A percentile compares a stretch with the other conserved stretches of the same genome.
Conservation (phyloP, 2,113 vertebrate species). For the Zeus faber region DNA sequence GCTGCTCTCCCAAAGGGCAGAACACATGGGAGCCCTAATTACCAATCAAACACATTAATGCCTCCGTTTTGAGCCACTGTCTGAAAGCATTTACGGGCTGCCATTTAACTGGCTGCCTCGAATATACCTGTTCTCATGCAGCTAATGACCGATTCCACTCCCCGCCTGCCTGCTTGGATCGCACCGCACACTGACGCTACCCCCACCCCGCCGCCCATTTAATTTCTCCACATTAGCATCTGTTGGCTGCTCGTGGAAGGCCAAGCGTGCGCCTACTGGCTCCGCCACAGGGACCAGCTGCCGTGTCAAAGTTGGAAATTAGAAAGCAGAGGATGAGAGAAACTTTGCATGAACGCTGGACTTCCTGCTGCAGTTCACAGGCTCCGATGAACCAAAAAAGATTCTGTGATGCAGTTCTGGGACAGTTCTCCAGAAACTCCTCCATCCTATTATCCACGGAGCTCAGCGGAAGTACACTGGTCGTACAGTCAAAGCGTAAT, state of each 20-base stretch:
- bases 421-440: too few species aligned
- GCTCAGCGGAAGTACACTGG: too few species aligned
- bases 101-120: constrained; percentile 41
- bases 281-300: constrained; percentile 49
- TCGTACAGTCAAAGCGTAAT: too few species aligned
- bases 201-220: constrained; percentile 32
- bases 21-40: constrained; percentile 57
- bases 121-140: constrained; percentile 47
- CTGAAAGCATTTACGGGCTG: constrained; percentile 53
- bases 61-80: constrained; percentile 46
- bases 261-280: constrained; percentile 3
- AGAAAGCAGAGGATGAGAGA: constrained; percentile 14
- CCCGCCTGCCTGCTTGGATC: constrained; percentile 15
- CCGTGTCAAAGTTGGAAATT: constrained; percentile 33
- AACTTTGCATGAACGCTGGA: too few species aligned
- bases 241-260: constrained; percentile 26
- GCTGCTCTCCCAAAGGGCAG: constrained; percentile 7
- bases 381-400: too few species aligned
- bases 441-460: too few species aligned
- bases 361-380: too few species aligned
- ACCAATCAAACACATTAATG: constrained; percentile 44
- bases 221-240: constrained; percentile 48
- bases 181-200: constrained; percentile 21
- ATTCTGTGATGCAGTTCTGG: too few species aligned
- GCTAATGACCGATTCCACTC: constrained; percentile 42